Conservation (phyloP, 2,113 vertebrate genomes). For the Tragelaphus scriptus region DNA sequence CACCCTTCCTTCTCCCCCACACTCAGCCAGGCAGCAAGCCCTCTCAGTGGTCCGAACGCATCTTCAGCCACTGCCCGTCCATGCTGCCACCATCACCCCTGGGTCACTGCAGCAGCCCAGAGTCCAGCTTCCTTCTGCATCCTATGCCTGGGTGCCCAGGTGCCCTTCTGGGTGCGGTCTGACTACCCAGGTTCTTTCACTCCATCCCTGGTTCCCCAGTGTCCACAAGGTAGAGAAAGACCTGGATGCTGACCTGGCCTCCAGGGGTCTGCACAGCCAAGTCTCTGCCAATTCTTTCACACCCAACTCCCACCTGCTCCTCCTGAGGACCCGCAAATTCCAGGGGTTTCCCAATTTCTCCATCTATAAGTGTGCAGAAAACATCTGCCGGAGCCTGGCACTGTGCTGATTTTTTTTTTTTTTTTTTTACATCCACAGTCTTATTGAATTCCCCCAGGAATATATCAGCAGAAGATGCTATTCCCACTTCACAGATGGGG, state of each 20-base stretch:
- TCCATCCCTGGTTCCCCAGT: neutral
- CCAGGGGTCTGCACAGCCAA: neutral
- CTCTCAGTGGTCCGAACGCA: accelerated
- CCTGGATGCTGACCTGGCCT: neutral
- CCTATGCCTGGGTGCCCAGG: neutral
- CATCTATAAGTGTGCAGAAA: neutral
- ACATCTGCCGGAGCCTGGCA: accelerated
- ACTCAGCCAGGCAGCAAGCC: neutral
- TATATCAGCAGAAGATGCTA: neutral
- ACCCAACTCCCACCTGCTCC: no score
- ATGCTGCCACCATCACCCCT: neutral
- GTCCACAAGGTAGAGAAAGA: neutral
- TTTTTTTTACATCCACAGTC: neutral
- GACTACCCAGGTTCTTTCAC: neutral
- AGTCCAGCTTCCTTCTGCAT: neutral
- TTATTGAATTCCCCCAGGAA: neutral
- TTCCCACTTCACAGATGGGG: neutral
- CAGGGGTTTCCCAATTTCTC: neutral
- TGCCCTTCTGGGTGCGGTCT: neutral
- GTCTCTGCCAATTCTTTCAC: neutral
- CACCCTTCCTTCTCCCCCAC: no score
- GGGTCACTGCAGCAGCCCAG: neutral
- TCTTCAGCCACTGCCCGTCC: neutral
- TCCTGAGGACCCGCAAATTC: no score
- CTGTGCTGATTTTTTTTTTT: neutral